Percentiles rank a stretch among this genome's conserved stretches.
These are phyloP conservation scores for Macrosteles quadrilineatus DNA, from an alignment of 1,140 invertebrate genomes.

Conservation along the genomic window DNA sequence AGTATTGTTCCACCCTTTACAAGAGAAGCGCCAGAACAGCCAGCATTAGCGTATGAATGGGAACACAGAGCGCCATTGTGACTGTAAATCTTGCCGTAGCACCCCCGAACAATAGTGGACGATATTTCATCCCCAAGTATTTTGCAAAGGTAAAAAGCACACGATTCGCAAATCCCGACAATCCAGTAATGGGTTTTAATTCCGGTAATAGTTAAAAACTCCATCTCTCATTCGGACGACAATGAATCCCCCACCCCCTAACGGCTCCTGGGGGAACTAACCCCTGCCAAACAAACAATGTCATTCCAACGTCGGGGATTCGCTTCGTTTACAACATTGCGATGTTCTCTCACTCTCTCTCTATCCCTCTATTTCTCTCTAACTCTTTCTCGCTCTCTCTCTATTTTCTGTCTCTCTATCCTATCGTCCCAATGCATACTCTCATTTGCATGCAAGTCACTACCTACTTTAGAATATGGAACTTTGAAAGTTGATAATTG, in stretches of 20 bases:
- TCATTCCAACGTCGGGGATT: constrained; percentile 8
- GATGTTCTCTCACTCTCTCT: background rate
- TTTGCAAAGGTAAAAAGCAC: background rate
- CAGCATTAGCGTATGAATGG: constrained; percentile 10
- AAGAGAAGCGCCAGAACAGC: too few species aligned
- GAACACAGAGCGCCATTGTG: background rate
- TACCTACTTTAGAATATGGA: too few species aligned
- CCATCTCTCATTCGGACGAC: constrained; percentile 22
- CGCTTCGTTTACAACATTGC: background rate
- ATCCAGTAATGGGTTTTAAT: constrained; percentile 23
- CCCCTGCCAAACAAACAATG: constrained; percentile 26
- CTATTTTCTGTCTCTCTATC: too few species aligned
- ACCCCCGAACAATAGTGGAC: too few species aligned
- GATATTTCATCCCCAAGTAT: too few species aligned
- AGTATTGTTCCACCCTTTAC: too few species aligned
- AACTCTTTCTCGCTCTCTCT: too few species aligned
- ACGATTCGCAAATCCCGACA: constrained; percentile 25
- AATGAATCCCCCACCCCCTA: constrained; percentile 14
- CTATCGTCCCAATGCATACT: too few species aligned
- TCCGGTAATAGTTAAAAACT: constrained; percentile 27
- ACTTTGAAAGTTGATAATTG: too few species aligned
- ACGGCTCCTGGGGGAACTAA: constrained; percentile 24
- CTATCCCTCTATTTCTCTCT: too few species aligned
- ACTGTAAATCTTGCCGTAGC: background rate
- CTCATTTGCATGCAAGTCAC: too few species aligned